Evolutionary conservation across 2,888 invertebrate species (phyloP).

Genomic region (Chorisops tibialis): DNA sequence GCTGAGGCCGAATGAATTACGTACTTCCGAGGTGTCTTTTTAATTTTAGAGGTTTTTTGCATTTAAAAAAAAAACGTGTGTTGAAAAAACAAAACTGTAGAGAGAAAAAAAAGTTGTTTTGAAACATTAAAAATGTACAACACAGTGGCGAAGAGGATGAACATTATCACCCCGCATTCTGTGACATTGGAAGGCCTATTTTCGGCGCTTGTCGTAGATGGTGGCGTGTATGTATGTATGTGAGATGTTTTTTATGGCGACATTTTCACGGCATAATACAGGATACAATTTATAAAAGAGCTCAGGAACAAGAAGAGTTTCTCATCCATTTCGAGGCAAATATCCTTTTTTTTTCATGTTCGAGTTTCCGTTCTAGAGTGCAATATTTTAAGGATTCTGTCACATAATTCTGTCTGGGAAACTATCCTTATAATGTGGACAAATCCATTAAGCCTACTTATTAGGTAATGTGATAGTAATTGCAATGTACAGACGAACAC

Average conservation of each 20-base stretch:
- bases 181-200: background rate
- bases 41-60: no score
- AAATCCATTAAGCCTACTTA: no score
- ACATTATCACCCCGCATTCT: background rate
- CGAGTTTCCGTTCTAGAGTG: constrained; percentile 1
- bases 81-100: constrained; percentile 5
- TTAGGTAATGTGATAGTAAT: no score
- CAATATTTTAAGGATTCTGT: constrained; percentile 14
- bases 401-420: constrained; percentile 18
- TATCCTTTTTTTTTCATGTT: no score
- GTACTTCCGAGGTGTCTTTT: no score
- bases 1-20: no score
- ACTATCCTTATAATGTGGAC: no score
- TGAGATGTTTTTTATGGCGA: constrained; percentile 15
- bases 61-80: background rate
- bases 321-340: no score
- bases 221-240: background rate
- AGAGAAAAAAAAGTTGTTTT: constrained; percentile 1
- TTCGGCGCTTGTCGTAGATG: background rate
- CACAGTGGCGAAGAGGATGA: background rate
- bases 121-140: constrained; percentile 17
- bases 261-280: constrained; percentile 16
- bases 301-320: background rate
- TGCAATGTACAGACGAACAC: no score
- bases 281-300: background rate